A percentile compares a stretch with the other conserved stretches of the same genome.
Conservation (phyloP, 2,797 vertebrate genomes). For the Pangasius larnaudii region DNA sequence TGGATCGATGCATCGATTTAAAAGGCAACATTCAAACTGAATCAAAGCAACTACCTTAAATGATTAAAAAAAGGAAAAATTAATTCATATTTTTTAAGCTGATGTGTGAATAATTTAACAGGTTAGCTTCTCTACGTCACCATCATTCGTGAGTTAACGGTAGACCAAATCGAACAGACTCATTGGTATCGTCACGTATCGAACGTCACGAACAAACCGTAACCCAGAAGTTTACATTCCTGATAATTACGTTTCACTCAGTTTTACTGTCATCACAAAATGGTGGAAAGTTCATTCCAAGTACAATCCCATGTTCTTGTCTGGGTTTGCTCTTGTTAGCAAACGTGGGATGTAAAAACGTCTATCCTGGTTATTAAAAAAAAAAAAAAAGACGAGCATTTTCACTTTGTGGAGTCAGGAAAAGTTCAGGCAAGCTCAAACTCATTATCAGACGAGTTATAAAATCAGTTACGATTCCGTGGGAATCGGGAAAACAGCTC, state of each 20-base stretch:
- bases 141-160: background rate
- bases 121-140: background rate
- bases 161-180: background rate
- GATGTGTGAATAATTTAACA: background rate
- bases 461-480: background rate
- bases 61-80: background rate
- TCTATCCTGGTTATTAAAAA: background rate
- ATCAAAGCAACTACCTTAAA: background rate
- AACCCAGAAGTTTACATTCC: background rate
- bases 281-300: background rate
- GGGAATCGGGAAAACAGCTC: background rate
- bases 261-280: background rate
- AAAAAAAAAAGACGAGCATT: background rate
- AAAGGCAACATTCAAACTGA: background rate
- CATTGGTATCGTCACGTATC: too few relatives aligned
- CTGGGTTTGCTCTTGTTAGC: background rate
- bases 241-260: background rate
- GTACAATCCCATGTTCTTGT: background rate
- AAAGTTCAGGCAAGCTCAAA: background rate
- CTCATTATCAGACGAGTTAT: too few relatives aligned
- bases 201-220: background rate
- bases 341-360: background rate
- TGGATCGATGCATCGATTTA: background rate
- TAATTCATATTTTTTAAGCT: background rate
- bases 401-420: background rate